These are phyloP conservation scores for Trachelus stipa DNA, from an alignment of 2,888 invertebrate species.

Conservation along the genomic window DNA sequence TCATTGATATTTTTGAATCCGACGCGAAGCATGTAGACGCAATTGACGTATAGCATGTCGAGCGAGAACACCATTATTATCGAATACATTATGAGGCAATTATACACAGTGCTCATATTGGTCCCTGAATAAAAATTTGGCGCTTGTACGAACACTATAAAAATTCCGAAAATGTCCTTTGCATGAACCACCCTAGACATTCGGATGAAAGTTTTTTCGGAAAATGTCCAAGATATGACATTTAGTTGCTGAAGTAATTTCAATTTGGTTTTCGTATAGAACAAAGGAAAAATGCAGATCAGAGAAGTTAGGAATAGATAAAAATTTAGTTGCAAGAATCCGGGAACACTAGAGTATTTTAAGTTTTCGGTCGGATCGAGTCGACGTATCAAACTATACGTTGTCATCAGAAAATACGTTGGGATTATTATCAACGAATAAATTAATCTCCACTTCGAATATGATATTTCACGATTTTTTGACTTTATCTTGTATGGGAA, in stretches of 20 bases:
- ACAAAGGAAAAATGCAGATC: constrained; percentile 30
- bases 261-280: constrained; percentile 27
- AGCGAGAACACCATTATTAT: constrained; percentile 33
- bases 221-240: constrained; percentile 32
- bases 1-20: constrained; percentile 46
- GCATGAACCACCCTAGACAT: constrained; percentile 34
- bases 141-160: constrained; percentile 31
- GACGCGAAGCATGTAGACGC: constrained; percentile 38
- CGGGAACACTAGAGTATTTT: constrained; percentile 35
- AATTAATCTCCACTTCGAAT: constrained; percentile 29
- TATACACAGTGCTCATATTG: constrained; percentile 8
- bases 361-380: constrained; percentile 28
- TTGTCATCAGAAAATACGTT: background rate
- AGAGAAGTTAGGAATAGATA: constrained; percentile 34
- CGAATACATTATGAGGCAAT: constrained; percentile 29
- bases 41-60: constrained; percentile 46
- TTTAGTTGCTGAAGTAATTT: constrained; percentile 33
- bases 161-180: constrained; percentile 40
- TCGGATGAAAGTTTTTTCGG: constrained; percentile 28
- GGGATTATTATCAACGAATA: constrained; percentile 30
- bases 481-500: constrained; percentile 39
- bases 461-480: constrained; percentile 16
- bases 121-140: constrained; percentile 22
- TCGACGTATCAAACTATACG: constrained; percentile 29
- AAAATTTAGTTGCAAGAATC: constrained; percentile 41